A percentile compares a stretch with the other conserved stretches of the same genome.
These are phyloP conservation scores for Calephelis nemesis DNA, from an alignment of 1,140 invertebrate genomes.

Conservation along the genomic window DNA sequence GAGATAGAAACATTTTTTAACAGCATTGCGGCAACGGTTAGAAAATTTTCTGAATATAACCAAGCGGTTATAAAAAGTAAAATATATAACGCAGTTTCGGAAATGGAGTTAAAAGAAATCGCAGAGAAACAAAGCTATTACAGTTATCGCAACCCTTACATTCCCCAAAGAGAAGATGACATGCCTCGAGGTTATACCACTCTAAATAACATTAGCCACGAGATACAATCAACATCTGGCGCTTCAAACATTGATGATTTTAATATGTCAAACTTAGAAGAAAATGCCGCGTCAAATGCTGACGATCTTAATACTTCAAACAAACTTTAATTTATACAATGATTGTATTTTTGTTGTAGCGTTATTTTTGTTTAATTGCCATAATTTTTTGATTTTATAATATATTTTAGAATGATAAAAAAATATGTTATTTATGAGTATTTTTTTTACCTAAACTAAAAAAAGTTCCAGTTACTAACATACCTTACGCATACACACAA, in stretches of 20 bases:
- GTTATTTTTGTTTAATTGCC: slow-evolving; percentile 8
- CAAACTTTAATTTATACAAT: slow-evolving; percentile 10
- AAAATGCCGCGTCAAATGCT: neutral
- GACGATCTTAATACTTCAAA: neutral
- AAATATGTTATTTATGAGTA: too few species aligned
- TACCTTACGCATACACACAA: too few species aligned
- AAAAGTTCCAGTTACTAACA: too few species aligned
- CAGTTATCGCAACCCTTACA: slow-evolving; percentile 18
- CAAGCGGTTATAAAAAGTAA: slow-evolving; percentile 36
- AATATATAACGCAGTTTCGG: slow-evolving; percentile 39
- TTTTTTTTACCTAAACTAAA: too few species aligned
- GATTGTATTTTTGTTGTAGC: slow-evolving; percentile 13
- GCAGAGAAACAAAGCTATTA: slow-evolving; percentile 21
- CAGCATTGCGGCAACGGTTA: slow-evolving; percentile 40
- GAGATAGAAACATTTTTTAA: slow-evolving; percentile 39
- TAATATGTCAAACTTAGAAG: slow-evolving; percentile 8
- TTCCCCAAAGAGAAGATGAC: slow-evolving; percentile 19
- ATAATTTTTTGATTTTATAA: slow-evolving; percentile 2
- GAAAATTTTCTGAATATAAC: slow-evolving; percentile 39
- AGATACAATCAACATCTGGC: slow-evolving; percentile 7
- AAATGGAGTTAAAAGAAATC: slow-evolving; percentile 43
- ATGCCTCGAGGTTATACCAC: slow-evolving; percentile 20
- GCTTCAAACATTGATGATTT: slow-evolving; percentile 21
- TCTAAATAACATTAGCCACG: slow-evolving; percentile 21
- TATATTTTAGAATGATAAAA: too few species aligned